These are phyloP conservation scores for Pangasianodon gigas DNA, from an alignment of 2,113 vertebrate species.

Conservation along the genomic window DNA sequence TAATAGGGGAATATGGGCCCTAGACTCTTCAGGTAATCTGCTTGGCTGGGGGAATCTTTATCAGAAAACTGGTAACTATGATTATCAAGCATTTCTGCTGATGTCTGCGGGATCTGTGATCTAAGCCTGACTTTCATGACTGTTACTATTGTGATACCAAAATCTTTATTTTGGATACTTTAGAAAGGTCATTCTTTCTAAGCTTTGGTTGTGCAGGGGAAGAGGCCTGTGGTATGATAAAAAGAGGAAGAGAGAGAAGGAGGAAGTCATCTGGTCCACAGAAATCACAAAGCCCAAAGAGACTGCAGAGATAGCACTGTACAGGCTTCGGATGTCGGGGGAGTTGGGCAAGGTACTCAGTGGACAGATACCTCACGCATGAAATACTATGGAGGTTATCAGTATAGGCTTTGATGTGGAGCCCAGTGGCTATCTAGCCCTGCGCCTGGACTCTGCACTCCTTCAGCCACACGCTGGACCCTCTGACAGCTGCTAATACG, in stretches of 20 bases:
- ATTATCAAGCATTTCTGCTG: not conserved
- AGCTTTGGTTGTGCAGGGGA: not conserved
- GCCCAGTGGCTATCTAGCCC: constrained; percentile 83
- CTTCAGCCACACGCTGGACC: constrained; percentile 79
- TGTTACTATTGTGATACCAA: constrained; percentile 18
- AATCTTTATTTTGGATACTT: not conserved
- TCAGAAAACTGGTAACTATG: not conserved
- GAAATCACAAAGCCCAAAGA: constrained; percentile 37
- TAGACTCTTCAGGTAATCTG: not conserved
- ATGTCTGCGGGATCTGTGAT: constrained; percentile 5
- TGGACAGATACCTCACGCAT: constrained; percentile 68
- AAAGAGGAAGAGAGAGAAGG: constrained; percentile 23
- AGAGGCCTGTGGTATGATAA: constrained; percentile 21
- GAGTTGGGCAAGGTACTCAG: constrained; percentile 31
- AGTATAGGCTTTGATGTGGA: constrained; percentile 83
- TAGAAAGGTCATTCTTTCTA: constrained; percentile 18
- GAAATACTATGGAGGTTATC: constrained; percentile 80
- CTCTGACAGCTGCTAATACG: constrained; percentile 88
- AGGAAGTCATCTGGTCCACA: constrained; percentile 49
- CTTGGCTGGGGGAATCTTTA: not conserved
- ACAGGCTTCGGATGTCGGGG: constrained; percentile 37
- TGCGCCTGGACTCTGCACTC: constrained; percentile 74
- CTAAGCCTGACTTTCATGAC: not conserved
- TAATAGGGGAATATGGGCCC: not conserved
- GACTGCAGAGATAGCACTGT: constrained; percentile 46